Evolutionary conservation across 2,888 invertebrate species (phyloP).

Genomic region (Campaea margaritaria): DNA sequence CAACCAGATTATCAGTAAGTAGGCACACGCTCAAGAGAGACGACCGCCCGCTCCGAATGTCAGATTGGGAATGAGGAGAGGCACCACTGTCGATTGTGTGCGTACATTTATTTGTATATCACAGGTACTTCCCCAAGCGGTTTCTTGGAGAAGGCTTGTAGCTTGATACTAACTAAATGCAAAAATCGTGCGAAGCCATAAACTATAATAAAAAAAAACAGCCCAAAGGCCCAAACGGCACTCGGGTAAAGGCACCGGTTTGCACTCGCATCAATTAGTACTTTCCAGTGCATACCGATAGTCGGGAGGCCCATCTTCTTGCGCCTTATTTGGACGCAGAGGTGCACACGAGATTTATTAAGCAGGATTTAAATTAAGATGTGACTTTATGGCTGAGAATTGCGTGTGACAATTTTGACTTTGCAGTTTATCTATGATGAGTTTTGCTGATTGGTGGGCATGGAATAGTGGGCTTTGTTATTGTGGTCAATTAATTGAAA

Average conservation of each 20-base stretch:
- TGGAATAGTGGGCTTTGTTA: no score
- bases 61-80: no score
- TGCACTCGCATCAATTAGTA: constrained; percentile 70
- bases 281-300: constrained; percentile 78
- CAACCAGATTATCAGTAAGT: no score
- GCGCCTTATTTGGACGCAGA: constrained; percentile 56
- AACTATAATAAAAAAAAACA: no score
- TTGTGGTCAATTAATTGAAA: neutral
- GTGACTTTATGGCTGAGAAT: constrained; percentile 2
- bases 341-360: constrained; percentile 42
- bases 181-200: neutral
- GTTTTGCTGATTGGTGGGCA: no score
- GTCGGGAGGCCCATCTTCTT: constrained; percentile 65
- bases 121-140: no score
- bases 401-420: neutral
- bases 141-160: no score
- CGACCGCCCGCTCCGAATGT: no score
- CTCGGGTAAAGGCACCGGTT: constrained; percentile 50
- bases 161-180: no score
- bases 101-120: no score
- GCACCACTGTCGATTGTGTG: no score
- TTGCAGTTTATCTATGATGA: neutral
- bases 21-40: no score
- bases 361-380: constrained; percentile 13
- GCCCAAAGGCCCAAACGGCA: constrained; percentile 10